A percentile compares a stretch with the other conserved stretches of the same genome.
Evolutionary conservation across 2,888 invertebrate species (phyloP).

Genomic region (Lydus trimaculatus): DNA sequence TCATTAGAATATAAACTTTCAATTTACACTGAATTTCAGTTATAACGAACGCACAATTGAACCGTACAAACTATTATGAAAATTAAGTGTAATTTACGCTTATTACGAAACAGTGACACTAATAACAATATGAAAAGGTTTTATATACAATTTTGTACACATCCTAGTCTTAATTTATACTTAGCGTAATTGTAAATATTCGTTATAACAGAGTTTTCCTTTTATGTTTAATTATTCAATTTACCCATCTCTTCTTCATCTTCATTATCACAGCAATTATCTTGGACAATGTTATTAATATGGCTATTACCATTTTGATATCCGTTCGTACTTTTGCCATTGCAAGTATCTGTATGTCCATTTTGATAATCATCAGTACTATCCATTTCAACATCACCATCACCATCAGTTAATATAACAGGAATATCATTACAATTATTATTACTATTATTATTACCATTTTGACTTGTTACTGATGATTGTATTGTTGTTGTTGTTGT

Average conservation of each 20-base stretch:
- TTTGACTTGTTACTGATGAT: neutral
- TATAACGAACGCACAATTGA: too few species aligned
- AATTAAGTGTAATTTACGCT: too few species aligned
- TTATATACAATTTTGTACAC: too few species aligned
- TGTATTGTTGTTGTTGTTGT: constrained; percentile 24
- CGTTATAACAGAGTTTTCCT: too few species aligned
- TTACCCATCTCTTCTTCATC: constrained; percentile 78
- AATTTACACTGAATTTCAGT: too few species aligned
- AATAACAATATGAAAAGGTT: too few species aligned
- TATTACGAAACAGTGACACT: too few species aligned
- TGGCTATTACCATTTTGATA: constrained; percentile 69
- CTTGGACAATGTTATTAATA: constrained; percentile 46
- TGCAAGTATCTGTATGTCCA: constrained; percentile 48
- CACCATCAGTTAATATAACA: constrained; percentile 55
- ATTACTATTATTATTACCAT: constrained; percentile 58
- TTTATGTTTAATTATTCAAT: too few species aligned
- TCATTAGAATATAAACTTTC: neutral
- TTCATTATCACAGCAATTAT: constrained; percentile 70
- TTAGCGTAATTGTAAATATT: too few species aligned
- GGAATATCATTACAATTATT: constrained; percentile 48
- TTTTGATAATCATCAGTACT: constrained; percentile 58
- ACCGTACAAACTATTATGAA: too few species aligned
- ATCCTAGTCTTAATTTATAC: too few species aligned
- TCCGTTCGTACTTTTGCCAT: constrained; percentile 59
- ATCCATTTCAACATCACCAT: constrained; percentile 67